Conservation (phyloP, 2,797 vertebrate genomes). For the Characodon lateralis region DNA sequence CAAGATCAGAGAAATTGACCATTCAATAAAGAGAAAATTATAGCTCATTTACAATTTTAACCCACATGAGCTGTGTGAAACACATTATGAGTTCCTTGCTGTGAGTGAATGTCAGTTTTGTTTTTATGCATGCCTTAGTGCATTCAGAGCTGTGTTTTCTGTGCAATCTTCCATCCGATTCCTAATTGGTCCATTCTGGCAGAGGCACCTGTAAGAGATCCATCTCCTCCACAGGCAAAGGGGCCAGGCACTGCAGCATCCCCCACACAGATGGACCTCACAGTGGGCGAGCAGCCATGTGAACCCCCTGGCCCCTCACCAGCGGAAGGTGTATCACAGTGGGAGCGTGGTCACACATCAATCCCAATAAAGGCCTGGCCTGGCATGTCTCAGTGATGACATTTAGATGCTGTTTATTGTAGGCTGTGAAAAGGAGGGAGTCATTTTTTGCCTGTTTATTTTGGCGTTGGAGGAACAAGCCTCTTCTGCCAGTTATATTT, state of each 20-base stretch:
- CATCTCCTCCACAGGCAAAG: slow-evolving; percentile 66
- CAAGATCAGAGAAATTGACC: background rate
- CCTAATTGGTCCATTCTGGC: slow-evolving; percentile 71
- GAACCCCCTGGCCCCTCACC: slow-evolving; percentile 51
- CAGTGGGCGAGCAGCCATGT: slow-evolving; percentile 57
- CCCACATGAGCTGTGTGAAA: background rate
- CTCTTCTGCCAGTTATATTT: slow-evolving; percentile 20
- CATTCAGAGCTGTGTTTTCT: slow-evolving; percentile 13
- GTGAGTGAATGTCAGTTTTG: background rate
- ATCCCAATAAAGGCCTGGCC: slow-evolving; percentile 59
- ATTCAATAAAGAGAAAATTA: background rate
- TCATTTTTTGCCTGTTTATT: slow-evolving; percentile 46
- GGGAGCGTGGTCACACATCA: slow-evolving; percentile 60
- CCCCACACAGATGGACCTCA: slow-evolving; percentile 75
- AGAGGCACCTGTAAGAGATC: slow-evolving; percentile 67
- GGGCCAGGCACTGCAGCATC: slow-evolving; percentile 45
- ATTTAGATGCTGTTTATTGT: slow-evolving; percentile 53
- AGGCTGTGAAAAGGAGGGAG: slow-evolving; percentile 30
- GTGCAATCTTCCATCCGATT: slow-evolving; percentile 41
- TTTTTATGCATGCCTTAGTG: slow-evolving; percentile 15
- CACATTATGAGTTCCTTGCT: background rate
- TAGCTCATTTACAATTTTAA: background rate
- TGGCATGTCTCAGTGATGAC: slow-evolving; percentile 51
- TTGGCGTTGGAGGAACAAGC: slow-evolving; percentile 31
- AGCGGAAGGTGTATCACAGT: slow-evolving; percentile 63